Evolutionary conservation across 2,113 vertebrate genomes (phyloP).

Genomic region (Lophochroa leadbeateri): DNA sequence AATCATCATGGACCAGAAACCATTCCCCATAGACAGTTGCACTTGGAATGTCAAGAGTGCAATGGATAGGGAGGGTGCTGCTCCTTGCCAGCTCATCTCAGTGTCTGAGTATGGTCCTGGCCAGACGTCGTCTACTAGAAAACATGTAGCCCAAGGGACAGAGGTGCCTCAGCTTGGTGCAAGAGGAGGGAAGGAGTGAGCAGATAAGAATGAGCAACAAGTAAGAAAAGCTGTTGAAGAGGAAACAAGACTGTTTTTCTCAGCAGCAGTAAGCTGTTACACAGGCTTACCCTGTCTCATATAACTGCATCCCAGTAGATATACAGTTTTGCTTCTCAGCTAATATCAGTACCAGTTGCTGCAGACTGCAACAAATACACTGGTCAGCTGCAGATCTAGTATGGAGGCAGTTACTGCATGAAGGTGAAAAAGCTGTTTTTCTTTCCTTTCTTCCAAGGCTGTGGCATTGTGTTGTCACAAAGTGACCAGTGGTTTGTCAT

Average conservation of each 20-base stretch:
- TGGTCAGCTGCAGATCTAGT: not conserved
- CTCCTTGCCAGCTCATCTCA: not conserved
- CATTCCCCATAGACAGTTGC: not conserved
- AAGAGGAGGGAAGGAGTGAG: not conserved
- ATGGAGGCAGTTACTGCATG: not conserved
- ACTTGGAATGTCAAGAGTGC: not conserved
- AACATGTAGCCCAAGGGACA: not conserved
- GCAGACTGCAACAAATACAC: not conserved
- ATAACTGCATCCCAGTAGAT: not conserved
- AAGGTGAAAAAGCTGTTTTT: not conserved
- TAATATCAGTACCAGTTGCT: not conserved
- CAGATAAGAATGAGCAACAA: not conserved
- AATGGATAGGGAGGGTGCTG: not conserved
- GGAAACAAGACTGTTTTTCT: not conserved
- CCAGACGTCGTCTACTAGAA: not conserved
- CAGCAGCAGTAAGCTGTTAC: not conserved
- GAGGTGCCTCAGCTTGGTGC: not conserved
- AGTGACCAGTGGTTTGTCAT: not conserved
- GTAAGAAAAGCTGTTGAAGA: not conserved
- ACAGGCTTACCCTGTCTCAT: not conserved
- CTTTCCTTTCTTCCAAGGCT: not conserved
- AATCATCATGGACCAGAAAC: not conserved
- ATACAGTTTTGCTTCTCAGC: not conserved
- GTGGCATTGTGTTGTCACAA: not conserved
- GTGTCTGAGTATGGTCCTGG: not conserved